These are phyloP conservation scores for Octomys mimax DNA, from an alignment of 2,797 vertebrate genomes.

Conservation along the genomic window DNA sequence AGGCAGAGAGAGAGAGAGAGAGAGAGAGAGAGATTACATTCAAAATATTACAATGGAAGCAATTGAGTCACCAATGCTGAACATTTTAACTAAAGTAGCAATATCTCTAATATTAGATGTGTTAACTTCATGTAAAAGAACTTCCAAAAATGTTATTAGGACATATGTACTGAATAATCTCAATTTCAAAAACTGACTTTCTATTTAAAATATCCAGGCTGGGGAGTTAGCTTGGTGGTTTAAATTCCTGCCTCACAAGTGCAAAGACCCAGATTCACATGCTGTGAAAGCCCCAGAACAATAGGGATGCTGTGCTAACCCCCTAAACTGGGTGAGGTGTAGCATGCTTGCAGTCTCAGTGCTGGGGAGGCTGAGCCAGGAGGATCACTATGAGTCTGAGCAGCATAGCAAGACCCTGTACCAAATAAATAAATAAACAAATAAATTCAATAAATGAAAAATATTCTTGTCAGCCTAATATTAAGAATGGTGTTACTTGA, in stretches of 20 bases:
- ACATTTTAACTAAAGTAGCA: background rate
- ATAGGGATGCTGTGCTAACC: no score
- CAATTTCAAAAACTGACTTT: background rate
- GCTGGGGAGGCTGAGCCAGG: no score
- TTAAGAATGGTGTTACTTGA: background rate
- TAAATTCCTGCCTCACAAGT: no score
- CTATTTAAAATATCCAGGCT: background rate
- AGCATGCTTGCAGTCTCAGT: no score
- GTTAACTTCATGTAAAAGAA: background rate
- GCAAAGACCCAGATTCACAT: no score
- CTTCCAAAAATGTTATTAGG: background rate
- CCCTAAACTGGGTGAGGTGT: no score
- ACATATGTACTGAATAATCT: background rate
- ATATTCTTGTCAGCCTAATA: background rate
- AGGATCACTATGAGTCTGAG: no score
- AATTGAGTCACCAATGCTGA: background rate
- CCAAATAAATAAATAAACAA: no score
- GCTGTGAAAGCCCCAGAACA: no score
- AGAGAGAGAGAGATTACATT: background rate
- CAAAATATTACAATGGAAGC: background rate
- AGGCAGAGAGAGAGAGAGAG: background rate
- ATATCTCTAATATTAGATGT: background rate
- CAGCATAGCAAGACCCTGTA: no score
- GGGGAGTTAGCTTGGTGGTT: no score
- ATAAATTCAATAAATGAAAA: background rate